Evolutionary conservation across 2,888 invertebrate species (phyloP), one percentile per base, ranked within the genome.

Genomic region (Cyclophora punctaria): DNA sequence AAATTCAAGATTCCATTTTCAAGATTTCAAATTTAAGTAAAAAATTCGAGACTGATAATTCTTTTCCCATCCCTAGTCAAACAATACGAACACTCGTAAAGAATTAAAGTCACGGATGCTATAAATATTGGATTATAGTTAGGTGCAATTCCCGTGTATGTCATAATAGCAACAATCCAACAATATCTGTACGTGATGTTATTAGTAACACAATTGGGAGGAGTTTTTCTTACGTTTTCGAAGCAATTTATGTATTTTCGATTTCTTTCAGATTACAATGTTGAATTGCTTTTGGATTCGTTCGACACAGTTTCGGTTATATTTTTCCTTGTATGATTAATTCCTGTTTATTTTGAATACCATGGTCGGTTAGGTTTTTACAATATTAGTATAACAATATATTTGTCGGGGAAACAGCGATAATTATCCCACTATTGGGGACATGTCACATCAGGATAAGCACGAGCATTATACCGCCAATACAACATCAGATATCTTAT

Each of bases 101-200:
- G 71, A 69, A 73, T 73, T 67, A 71, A 75, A 80, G 79, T 80
- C 82, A 82, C 78, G 75, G 72, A 76, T 74, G 79, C 73, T 80
- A 86, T 86, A 84, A 84, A 86, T 85, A 87, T 87, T 87, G 87
- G 87, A 86, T 87, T 87, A 87, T 83, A 81, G 71, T 86, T 51
- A 83, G 83, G 83, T 80, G 84, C 83, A 83, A 84, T 86, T 83
- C 83, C 77, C 20, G 20, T 73, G 82, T 82, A 83, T 86, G 87
- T 87, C 86, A 87, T 87, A 88, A 88, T 87, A 82, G 77, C 81
- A 59, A 70, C 80, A 84, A 84, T 88, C 77, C 81, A 59, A 70
- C 80, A 84, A 84, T 88, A 86, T 84, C 81, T 69, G 77, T 86
- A 88, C 87, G 88, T 88, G 88, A 87, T 86, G 81, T 80, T 73